Evolutionary conservation across 2,888 invertebrate genomes (phyloP), one percentile per base, ranked within the genome.

Genomic region (Eupithecia centaureata): DNA sequence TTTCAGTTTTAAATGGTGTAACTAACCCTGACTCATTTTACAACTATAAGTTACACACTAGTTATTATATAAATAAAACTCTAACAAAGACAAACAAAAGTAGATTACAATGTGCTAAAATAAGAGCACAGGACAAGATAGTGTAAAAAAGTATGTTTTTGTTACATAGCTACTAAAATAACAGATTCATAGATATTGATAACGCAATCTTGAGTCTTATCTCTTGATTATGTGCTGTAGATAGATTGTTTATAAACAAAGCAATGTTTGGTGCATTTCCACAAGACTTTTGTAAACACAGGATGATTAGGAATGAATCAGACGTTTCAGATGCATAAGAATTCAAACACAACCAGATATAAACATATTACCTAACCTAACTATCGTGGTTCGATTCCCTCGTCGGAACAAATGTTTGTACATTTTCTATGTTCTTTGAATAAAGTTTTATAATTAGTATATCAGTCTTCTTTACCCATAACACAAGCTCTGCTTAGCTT

Each of bases 161-260:
- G 18, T 18, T 42, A 42, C 15, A 35, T 56, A 2, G 8, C 13
- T 25, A 58, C 10, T 27, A 15, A n/a, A 47, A 22, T 47, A 18
- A 42, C 35, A 47, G 47, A 47, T 22, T 47, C 1, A 47, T 10
- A 22, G 60, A 47, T 18, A 63, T 2, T 54, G 63, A 63, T 63
- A 56, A 56, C 56, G 38, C 2, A 56, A 63, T 63, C 63, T 63
- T 18, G 13, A 13, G 30, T 10, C 22, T 42, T 61, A 59, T 38
- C 38, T 59, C 52, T 1, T 52, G 13, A 25, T 52, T 52, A 27
- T 18, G 13, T 52, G 15, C 27, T 27, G 27, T 27, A 52, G 4
- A 0, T 4, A 51, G 27, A 52, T 52, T 52, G 25, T 27, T 52
- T 27, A 27, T 7, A 52, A 27, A 52, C 52, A 52, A 27, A 47